A percentile compares a stretch with the other conserved stretches of the same genome.
Conservation (phyloP, 2,888 invertebrate species). For the Eristalis pertinax region DNA sequence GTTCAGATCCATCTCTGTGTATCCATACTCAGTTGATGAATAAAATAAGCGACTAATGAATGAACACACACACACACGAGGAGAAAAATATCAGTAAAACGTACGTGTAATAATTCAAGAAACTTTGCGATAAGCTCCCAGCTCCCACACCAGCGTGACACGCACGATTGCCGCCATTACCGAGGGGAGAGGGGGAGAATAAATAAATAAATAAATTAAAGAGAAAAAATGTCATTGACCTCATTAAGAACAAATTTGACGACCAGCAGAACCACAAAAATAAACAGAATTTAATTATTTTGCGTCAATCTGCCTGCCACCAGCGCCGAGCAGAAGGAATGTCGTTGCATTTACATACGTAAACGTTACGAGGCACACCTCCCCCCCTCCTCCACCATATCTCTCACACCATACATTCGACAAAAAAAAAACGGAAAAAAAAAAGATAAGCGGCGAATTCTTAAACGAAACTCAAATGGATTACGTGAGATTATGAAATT, state of each 20-base stretch:
- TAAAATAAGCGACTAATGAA: slow-evolving; percentile 25
- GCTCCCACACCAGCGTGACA: not conserved
- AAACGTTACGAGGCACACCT: not conserved
- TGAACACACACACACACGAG: slow-evolving; percentile 13
- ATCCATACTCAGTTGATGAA: not conserved
- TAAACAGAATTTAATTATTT: slow-evolving; percentile 25
- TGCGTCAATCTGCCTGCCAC: slow-evolving; percentile 16
- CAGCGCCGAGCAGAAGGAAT: not conserved
- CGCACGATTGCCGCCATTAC: not conserved
- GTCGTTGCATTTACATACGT: not conserved
- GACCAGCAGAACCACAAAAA: slow-evolving; percentile 20
- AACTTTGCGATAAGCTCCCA: slow-evolving; percentile 37
- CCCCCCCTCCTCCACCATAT: not conserved
- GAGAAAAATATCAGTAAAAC: slow-evolving; percentile 27
- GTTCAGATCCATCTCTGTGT: not conserved
- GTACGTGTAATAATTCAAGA: slow-evolving; percentile 43
- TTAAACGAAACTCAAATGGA: slow-evolving; percentile 24
- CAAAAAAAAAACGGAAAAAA: not conserved
- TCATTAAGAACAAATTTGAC: slow-evolving; percentile 37
- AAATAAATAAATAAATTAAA: slow-evolving; percentile 5
- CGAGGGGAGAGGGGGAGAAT: not conserved
- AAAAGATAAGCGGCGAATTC: slow-evolving; percentile 26
- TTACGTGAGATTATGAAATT: slow-evolving; percentile 64
- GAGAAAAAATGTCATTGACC: slow-evolving; percentile 37
- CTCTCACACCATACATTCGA: too few species aligned